These are phyloP conservation scores for Aurelia aurita DNA, from an alignment of 30 jellyfish, hydroid and myxozoan genomes.

Conservation along the genomic window DNA sequence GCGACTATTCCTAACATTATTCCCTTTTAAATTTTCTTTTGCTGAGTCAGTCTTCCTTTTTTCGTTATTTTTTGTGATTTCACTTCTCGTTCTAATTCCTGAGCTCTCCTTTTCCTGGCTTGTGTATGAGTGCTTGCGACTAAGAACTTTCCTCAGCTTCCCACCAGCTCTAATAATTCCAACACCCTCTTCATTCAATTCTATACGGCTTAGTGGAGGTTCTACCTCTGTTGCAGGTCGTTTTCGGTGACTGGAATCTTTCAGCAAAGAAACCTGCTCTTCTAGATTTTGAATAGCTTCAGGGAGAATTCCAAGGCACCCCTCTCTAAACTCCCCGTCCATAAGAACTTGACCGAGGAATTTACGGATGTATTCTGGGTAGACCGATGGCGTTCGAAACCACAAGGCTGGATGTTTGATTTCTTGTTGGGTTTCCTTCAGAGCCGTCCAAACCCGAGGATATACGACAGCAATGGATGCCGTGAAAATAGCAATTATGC, in stretches of 20 bases:
- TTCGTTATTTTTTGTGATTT: too few relatives aligned
- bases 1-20: too few relatives aligned
- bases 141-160: too few relatives aligned
- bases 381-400: neutral
- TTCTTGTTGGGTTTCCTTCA: neutral
- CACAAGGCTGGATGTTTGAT: neutral
- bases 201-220: too few relatives aligned
- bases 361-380: neutral
- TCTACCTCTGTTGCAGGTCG: neutral
- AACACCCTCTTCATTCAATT: too few relatives aligned
- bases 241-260: neutral
- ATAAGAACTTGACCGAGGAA: neutral
- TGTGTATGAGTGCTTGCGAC: too few relatives aligned
- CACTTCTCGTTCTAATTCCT: too few relatives aligned
- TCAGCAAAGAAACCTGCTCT: neutral
- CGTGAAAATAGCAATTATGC: neutral
- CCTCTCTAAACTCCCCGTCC: neutral
- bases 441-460: neutral
- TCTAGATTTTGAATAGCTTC: too few relatives aligned
- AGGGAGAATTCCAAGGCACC: neutral
- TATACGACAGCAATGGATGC: conserved; percentile 6
- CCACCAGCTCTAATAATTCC: too few relatives aligned
- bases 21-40: too few relatives aligned
- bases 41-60: too few relatives aligned
- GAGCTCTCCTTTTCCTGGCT: too few relatives aligned